Conservation (phyloP, 2,113 vertebrate genomes). For the Ia io region DNA sequence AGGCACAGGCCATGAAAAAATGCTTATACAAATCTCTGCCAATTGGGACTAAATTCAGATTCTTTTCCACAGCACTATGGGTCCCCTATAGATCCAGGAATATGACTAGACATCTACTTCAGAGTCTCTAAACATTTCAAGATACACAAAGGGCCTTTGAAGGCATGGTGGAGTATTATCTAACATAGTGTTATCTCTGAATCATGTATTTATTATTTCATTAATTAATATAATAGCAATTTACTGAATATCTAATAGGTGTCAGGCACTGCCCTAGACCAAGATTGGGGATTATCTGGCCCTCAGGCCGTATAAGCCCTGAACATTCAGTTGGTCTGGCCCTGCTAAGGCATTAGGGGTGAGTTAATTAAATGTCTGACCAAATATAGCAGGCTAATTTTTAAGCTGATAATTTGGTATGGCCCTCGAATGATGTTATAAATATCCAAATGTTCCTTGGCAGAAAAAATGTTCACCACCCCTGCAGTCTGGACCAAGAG, state of each 20-base stretch:
- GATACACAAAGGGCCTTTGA: background rate
- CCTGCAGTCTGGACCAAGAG: background rate
- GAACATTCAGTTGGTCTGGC: too few species aligned
- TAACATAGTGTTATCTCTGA: background rate
- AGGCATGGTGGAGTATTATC: background rate
- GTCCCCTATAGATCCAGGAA: background rate
- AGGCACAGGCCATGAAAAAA: background rate
- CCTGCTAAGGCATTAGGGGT: too few species aligned
- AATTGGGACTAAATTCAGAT: background rate
- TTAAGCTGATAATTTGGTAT: too few species aligned
- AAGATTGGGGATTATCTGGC: too few species aligned
- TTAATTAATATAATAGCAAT: background rate
- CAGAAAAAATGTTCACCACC: too few species aligned
- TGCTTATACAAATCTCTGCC: background rate
- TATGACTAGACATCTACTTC: background rate
- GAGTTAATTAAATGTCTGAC: too few species aligned
- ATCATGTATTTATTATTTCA: background rate
- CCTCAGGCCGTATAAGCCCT: rapidly evolving
- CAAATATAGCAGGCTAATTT: too few species aligned
- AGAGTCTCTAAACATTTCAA: background rate
- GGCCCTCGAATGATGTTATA: too few species aligned
- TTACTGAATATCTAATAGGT: background rate
- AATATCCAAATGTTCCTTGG: too few species aligned
- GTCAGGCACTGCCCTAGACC: background rate
- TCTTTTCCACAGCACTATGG: background rate